Evolutionary conservation across 2,797 vertebrate species (phyloP).

Genomic region (Poeciliopsis gracilis): DNA sequence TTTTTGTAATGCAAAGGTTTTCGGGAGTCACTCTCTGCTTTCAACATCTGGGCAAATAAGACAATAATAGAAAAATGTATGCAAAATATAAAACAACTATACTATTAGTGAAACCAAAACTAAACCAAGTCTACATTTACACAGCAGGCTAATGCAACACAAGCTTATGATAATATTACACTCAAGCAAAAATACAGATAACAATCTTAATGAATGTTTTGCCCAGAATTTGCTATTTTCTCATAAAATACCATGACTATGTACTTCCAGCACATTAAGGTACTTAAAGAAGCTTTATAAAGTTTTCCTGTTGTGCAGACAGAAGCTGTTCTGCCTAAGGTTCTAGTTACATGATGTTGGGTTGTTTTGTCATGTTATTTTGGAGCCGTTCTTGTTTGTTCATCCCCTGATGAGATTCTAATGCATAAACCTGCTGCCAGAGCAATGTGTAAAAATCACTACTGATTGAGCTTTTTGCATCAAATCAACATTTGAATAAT

Average conservation of each 20-base stretch:
- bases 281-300: background rate
- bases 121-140: background rate
- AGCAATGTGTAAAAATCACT: background rate
- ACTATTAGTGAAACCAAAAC: background rate
- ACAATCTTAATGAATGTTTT: background rate
- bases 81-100: background rate
- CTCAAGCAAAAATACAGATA: background rate
- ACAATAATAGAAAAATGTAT: constrained; percentile 4
- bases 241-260: background rate
- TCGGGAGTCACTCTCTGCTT: constrained; percentile 20
- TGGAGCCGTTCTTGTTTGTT: constrained; percentile 11
- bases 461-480: constrained; percentile 12
- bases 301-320: background rate
- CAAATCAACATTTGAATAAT: constrained; percentile 31
- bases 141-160: background rate
- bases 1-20: constrained; percentile 36
- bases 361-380: constrained; percentile 2
- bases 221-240: background rate
- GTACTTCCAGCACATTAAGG: background rate
- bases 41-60: constrained; percentile 21
- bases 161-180: background rate
- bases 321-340: constrained; percentile 4
- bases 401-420: constrained; percentile 4
- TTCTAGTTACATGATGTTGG: constrained; percentile 14
- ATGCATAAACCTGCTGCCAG: constrained; percentile 6